phyloP scores from a whole-genome alignment of 30 jellyfish, hydroid and myxozoan species.

The Hydra vulgaris region DNA sequence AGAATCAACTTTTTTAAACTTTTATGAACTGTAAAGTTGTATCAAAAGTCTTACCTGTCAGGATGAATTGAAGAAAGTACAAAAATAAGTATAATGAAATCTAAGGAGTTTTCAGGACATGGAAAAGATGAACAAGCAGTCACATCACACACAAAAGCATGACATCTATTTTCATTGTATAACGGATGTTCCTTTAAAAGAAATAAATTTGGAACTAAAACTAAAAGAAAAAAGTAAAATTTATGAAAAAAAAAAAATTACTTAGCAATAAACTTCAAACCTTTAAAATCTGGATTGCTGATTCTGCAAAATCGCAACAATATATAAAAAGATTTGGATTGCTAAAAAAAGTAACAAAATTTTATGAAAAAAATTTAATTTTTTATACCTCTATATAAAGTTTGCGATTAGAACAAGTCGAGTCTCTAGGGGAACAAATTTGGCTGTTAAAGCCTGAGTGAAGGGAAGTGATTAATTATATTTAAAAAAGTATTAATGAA shows the following conservation, averaged over 20 bases:
- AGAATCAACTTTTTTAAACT: too few relatives aligned
- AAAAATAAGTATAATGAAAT: constrained; percentile 54
- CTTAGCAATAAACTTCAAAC: constrained; percentile 12
- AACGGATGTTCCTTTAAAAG: constrained; percentile 52
- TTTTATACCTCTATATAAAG: too few relatives aligned
- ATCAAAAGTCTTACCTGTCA: too few relatives aligned
- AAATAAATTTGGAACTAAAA: too few relatives aligned
- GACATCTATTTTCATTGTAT: constrained; percentile 47
- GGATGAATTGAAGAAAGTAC: constrained; percentile 90
- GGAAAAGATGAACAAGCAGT: constrained; percentile 52
- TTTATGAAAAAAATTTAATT: background rate
- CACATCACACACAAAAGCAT: constrained; percentile 77
- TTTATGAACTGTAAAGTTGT: too few relatives aligned
- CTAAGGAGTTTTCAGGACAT: constrained; percentile 55
- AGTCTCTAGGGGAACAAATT: too few relatives aligned
- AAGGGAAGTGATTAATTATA: too few relatives aligned
- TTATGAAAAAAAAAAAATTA: background rate
- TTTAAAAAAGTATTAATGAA: too few relatives aligned
- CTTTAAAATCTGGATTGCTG: constrained; percentile 81
- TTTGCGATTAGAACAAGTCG: too few relatives aligned
- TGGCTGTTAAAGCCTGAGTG: too few relatives aligned
- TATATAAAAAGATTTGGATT: constrained; percentile 64
- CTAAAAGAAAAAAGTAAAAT: background rate
- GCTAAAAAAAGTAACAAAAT: constrained; percentile 23
- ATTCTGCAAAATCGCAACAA: constrained; percentile 94